A percentile compares a stretch with the other conserved stretches of the same genome.
Conservation (phyloP, 2,797 vertebrate species). For the Selene dorsalis region DNA sequence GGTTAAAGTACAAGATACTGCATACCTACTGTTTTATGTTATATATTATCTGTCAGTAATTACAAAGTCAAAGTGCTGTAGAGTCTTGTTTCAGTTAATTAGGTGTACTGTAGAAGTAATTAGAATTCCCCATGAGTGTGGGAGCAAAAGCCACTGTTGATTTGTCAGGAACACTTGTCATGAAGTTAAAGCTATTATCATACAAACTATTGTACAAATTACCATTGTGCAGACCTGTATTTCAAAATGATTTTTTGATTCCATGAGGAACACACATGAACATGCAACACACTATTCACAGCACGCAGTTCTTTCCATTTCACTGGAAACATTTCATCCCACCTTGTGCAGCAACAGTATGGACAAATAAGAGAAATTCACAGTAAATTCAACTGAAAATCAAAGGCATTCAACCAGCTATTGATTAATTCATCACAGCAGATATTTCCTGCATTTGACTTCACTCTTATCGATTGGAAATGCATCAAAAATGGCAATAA, state of each 20-base stretch:
- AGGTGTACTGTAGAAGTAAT: constrained; percentile 53
- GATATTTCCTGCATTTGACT: constrained; percentile 6
- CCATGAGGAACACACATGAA: not conserved
- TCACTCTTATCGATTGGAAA: not conserved
- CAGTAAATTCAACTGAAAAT: not conserved
- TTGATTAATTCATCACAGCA: constrained; percentile 8
- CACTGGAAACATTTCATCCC: not conserved
- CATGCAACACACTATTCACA: not conserved
- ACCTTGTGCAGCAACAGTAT: not conserved
- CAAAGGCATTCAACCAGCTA: not conserved
- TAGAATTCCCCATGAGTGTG: constrained; percentile 39
- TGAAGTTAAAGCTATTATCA: constrained; percentile 34
- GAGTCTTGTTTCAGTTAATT: constrained; percentile 56
- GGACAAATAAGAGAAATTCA: not conserved
- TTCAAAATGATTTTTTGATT: not conserved
- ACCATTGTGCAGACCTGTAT: not conserved
- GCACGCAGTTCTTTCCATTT: not conserved
- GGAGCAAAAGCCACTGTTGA: constrained; percentile 49
- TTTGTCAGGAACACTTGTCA: constrained; percentile 41
- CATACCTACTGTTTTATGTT: constrained; percentile 35
- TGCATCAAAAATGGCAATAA: constrained; percentile 17
- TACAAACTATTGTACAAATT: constrained; percentile 13
- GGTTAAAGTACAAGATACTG: constrained; percentile 17
- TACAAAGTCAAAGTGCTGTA: constrained; percentile 40
- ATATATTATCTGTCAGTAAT: constrained; percentile 54